These are phyloP conservation scores for Archocentrus centrarchus DNA, from an alignment of 2,113 vertebrate genomes.

Conservation along the genomic window DNA sequence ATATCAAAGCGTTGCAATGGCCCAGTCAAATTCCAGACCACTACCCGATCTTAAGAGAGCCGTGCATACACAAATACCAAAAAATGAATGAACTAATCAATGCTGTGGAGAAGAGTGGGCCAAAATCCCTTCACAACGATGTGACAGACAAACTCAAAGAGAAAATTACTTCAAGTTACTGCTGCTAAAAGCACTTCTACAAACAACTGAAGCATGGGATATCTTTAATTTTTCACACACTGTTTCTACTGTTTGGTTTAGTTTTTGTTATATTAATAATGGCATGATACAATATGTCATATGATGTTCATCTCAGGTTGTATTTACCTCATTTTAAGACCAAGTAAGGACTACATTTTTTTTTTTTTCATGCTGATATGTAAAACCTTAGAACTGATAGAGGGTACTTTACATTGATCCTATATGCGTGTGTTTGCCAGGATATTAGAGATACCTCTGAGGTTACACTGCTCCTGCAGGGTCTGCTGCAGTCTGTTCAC, in stretches of 20 bases:
- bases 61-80: too few species aligned
- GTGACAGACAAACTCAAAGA: neutral
- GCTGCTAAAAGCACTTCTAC: neutral
- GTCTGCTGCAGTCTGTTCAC: constrained; percentile 86
- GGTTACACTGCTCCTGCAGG: constrained; percentile 86
- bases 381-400: neutral
- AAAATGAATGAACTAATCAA: too few species aligned
- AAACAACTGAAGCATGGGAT: neutral
- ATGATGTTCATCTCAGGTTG: neutral
- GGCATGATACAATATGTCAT: neutral
- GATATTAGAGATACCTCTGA: constrained; percentile 84
- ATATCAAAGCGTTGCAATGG: too few species aligned
- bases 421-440: neutral
- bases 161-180: neutral
- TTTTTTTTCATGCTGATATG: neutral
- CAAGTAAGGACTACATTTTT: neutral
- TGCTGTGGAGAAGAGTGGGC: too few species aligned
- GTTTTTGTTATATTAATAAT: neutral
- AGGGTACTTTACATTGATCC: neutral
- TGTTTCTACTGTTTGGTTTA: neutral
- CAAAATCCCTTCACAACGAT: too few species aligned
- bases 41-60: too few species aligned
- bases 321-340: neutral
- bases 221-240: neutral
- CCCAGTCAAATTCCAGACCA: too few species aligned